phyloP scores from a whole-genome alignment of 2,888 invertebrate species.

The Poecilus cupreus region DNA sequence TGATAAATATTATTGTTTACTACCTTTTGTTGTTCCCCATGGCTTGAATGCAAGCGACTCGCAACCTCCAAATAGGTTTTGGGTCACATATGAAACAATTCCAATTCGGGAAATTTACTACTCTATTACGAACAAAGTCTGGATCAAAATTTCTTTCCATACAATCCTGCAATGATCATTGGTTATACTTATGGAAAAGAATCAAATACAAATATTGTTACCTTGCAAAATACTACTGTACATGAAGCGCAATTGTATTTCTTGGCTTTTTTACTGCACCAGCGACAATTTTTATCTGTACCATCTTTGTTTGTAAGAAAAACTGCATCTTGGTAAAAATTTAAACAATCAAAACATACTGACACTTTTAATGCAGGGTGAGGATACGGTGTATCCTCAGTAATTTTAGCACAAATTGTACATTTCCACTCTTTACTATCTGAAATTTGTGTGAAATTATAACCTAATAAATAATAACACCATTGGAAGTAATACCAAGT shows the following conservation, averaged over 20 bases:
- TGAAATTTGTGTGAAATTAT: background rate
- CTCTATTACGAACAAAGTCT: background rate
- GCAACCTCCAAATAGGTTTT: constrained; percentile 48
- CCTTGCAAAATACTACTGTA: constrained; percentile 51
- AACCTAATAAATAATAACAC: background rate
- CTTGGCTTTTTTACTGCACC: constrained; percentile 34
- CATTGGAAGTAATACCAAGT: background rate
- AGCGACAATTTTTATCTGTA: constrained; percentile 45
- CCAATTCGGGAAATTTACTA: constrained; percentile 1
- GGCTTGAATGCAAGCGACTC: background rate
- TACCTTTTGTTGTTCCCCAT: background rate
- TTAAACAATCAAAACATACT: constrained; percentile 43
- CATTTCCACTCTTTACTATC: background rate
- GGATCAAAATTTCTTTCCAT: constrained; percentile 33
- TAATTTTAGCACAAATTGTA: constrained; percentile 34
- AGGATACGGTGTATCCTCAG: constrained; percentile 1
- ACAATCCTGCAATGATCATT: constrained; percentile 35
- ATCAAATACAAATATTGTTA: constrained; percentile 19
- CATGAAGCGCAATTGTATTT: constrained; percentile 45
- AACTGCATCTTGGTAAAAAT: background rate
- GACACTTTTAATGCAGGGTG: constrained; percentile 42
- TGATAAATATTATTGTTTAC: background rate
- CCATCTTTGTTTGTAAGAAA: constrained; percentile 23
- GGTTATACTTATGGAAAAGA: no score
- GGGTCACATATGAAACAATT: constrained; percentile 50